Conservation (phyloP, 2,888 invertebrate genomes). For the Pandemis cinnamomeana region DNA sequence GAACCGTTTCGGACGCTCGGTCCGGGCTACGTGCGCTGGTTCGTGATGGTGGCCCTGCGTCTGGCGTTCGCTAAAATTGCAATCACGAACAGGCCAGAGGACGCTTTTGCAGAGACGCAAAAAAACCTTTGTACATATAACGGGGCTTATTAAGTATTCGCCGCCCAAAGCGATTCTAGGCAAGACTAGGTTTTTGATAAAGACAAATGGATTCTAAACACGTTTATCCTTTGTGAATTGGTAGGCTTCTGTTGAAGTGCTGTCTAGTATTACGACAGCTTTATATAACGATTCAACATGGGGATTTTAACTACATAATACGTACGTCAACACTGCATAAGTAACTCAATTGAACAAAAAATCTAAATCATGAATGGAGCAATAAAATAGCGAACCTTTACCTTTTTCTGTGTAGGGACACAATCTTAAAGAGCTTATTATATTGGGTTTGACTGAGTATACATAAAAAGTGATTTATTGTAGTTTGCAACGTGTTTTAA, state of each 20-base stretch:
- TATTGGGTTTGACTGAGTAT: not conserved
- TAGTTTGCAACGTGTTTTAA: not conserved
- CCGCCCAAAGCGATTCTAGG: constrained; percentile 4
- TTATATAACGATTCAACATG: not conserved
- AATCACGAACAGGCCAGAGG: constrained; percentile 33
- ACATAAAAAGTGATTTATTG: not conserved
- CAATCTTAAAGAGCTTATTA: too few species aligned
- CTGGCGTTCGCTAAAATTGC: constrained; percentile 36
- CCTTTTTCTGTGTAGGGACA: not conserved
- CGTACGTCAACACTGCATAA: not conserved
- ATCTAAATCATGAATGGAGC: not conserved
- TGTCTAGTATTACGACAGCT: not conserved
- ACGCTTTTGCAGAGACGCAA: constrained; percentile 8
- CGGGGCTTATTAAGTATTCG: constrained; percentile 27
- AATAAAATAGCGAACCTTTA: not conserved
- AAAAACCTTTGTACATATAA: constrained; percentile 25
- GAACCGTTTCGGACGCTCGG: constrained; percentile 68
- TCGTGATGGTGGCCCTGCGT: constrained; percentile 48
- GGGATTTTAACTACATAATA: not conserved
- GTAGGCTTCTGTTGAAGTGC: not conserved
- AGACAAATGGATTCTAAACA: constrained; percentile 33
- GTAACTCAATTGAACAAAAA: not conserved
- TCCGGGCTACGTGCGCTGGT: constrained; percentile 57
- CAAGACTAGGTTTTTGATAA: constrained; percentile 19
- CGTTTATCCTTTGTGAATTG: constrained; percentile 27